A percentile compares a stretch with the other conserved stretches of the same genome.
These are phyloP conservation scores for Stegostoma tigrinum DNA, from an alignment of 2,113 vertebrate species.

Conservation along the genomic window DNA sequence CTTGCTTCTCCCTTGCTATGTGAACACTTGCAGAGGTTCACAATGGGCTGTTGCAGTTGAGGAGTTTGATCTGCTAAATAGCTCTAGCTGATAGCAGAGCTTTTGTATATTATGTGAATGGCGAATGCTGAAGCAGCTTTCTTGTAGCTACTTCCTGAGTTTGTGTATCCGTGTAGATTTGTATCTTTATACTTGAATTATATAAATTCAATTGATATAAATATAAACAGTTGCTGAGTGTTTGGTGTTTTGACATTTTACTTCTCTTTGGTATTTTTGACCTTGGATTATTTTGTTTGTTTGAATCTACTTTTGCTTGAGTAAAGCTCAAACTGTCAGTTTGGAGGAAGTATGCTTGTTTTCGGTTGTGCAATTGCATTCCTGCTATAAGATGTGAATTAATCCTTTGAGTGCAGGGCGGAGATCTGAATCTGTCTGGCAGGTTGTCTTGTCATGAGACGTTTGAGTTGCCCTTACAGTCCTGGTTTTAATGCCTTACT, in stretches of 20 bases:
- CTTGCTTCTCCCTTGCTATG: not conserved
- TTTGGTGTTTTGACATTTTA: not conserved
- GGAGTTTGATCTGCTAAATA: not conserved
- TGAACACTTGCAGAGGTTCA: not conserved
- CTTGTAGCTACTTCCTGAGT: not conserved
- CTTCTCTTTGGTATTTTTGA: not conserved
- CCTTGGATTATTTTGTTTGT: not conserved
- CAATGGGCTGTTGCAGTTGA: not conserved
- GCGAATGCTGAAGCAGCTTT: not conserved
- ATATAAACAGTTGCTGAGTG: not conserved
- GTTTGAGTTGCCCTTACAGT: not conserved
- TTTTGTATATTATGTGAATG: not conserved
- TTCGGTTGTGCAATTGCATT: not conserved
- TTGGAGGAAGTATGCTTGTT: not conserved
- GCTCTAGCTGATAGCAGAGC: not conserved
- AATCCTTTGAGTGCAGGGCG: slow-evolving; percentile 25
- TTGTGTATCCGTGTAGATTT: not conserved
- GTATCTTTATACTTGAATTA: not conserved
- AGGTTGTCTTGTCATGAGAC: not conserved
- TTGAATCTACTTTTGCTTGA: not conserved
- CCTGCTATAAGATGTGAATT: slow-evolving; percentile 18
- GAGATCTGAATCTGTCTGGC: slow-evolving; percentile 16
- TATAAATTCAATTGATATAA: no score
- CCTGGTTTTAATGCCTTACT: not conserved
- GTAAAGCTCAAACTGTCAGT: not conserved